These are phyloP conservation scores for Cacatua alba DNA, from an alignment of 2,113 vertebrate species.

Conservation along the genomic window DNA sequence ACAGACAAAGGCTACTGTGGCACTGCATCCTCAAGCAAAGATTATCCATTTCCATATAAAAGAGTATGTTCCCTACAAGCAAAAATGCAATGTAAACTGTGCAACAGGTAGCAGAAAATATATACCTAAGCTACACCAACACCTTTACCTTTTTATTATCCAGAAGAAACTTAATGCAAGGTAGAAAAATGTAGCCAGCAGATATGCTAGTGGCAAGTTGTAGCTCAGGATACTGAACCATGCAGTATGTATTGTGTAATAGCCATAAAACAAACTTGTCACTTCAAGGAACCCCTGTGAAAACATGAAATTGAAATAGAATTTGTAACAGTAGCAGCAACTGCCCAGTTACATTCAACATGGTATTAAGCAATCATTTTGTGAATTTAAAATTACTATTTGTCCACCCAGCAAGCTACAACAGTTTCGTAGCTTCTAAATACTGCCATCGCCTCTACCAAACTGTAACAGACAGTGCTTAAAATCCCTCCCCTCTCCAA, in stretches of 20 bases:
- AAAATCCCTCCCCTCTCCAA: neutral
- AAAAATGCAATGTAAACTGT: neutral
- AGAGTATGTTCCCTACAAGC: neutral
- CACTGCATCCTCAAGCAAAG: neutral
- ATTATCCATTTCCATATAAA: neutral
- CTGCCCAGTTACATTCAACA: neutral
- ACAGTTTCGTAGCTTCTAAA: neutral
- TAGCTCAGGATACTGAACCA: slow-evolving; percentile 76
- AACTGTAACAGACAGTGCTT: neutral
- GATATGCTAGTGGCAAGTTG: slow-evolving; percentile 88
- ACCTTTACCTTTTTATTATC: slow-evolving; percentile 89
- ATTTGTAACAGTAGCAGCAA: neutral
- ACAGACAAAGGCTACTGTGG: neutral
- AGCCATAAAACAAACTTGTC: slow-evolving; percentile 95
- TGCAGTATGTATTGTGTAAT: slow-evolving; percentile 81
- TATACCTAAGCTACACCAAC: neutral
- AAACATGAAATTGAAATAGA: slow-evolving; percentile 7
- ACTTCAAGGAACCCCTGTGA: slow-evolving; percentile 91
- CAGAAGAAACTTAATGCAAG: slow-evolving; percentile 90
- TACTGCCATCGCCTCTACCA: neutral
- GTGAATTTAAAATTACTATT: neutral
- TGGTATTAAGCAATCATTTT: neutral
- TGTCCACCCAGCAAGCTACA: neutral
- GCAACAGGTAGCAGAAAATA: neutral
- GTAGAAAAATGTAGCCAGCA: slow-evolving; percentile 85